Base-by-base conservation (phyloP, 2,113 vertebrate genomes). In the Ptychochromis oligacanthus region DNA sequence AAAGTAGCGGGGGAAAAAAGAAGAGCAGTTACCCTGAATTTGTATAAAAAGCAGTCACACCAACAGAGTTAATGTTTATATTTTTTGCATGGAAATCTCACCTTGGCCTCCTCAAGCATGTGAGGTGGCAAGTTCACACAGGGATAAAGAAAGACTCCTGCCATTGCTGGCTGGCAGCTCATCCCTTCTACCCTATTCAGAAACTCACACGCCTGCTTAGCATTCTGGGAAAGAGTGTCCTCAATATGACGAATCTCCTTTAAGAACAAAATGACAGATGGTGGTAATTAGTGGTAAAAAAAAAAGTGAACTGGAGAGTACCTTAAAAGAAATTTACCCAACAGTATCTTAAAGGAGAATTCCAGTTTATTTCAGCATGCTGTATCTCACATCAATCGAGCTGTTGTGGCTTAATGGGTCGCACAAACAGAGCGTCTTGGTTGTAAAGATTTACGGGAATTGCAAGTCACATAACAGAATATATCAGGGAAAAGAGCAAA, bases 81-180 rank as follows among this genome's bases (percentile, higher is more conserved):
- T 70, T 52, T 72, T 28, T 52, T 31, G 49, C 1, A 31, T 31
- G 22, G 17, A 72, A 8, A 72, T 28, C 80, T 7, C 28, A 94
- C 94, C 92, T 90, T 22, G 52, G 93, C 87, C 28, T 91, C 72
- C 61, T 88, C 43, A 24, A 10, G 31, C 0, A 86, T 43, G 24
- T 28, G 34, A 24, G 75, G n/a, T 20, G 93, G 87, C 34, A 93
- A 76, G 60, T 70, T 13, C 24, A 95, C 78, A 6, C 54, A 65
- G 26, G 93, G 93, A 77, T 90, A 94, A 22, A 94, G 75, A 81
- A 81, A 94, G 76, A 93, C 22, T 46, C 93, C 93, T 1, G 88
- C 93, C 83, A 60, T 82, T 36, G 59, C 84, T 3, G 90, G 85
- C 75, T 78, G 82, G 81, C 94, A 95, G 90, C 86, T 92, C 62